These are phyloP conservation scores for Corythornis madagascariensis DNA, from an alignment of 2,113 vertebrate genomes.

Conservation along the genomic window DNA sequence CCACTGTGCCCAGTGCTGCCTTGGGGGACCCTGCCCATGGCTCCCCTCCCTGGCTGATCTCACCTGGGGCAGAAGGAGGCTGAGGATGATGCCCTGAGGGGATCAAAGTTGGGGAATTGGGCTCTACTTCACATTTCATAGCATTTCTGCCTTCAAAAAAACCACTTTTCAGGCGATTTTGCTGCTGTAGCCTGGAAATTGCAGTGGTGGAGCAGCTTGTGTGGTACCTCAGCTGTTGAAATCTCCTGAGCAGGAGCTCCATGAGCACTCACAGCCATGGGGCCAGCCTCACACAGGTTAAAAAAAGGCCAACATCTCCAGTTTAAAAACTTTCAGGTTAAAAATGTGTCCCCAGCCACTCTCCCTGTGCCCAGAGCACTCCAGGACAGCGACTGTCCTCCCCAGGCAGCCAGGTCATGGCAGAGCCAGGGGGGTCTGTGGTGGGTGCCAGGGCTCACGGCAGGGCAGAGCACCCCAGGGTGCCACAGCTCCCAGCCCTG, in stretches of 20 bases:
- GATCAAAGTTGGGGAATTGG: not conserved
- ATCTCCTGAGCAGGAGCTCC: not conserved
- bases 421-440: not conserved
- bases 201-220: not conserved
- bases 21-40: too few relatives aligned
- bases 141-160: not conserved
- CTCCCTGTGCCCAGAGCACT: not conserved
- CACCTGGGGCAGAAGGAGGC: not conserved
- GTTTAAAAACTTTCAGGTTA: not conserved
- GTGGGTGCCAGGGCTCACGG: not conserved
- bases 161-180: not conserved
- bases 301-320: not conserved
- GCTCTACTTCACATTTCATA: not conserved
- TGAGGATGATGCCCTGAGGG: not conserved
- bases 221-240: not conserved
- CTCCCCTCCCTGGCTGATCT: not conserved
- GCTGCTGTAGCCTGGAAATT: not conserved
- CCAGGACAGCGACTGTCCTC: not conserved
- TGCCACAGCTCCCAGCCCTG: not conserved
- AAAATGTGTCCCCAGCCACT: not conserved
- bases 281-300: not conserved
- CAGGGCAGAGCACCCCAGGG: not conserved
- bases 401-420: not conserved
- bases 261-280: accelerated
- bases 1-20: not conserved